Conservation (phyloP, 2,797 vertebrate genomes). For the Eutrigla gurnardus region DNA sequence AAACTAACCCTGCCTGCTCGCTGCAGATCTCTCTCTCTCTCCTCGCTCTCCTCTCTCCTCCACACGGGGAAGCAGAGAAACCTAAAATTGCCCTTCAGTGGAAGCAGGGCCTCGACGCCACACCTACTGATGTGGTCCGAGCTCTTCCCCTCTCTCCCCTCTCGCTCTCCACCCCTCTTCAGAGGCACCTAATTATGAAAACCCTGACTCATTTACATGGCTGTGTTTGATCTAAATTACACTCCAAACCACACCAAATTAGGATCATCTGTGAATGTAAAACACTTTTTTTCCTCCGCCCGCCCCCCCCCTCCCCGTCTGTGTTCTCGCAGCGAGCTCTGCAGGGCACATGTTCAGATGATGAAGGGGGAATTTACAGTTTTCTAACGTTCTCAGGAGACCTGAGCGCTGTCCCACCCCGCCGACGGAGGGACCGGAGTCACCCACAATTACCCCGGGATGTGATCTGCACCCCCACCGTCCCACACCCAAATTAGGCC, state of each 20-base stretch:
- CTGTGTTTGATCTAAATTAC: constrained; percentile 99
- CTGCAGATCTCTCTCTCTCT: constrained; percentile 19
- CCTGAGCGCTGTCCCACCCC: constrained; percentile 72
- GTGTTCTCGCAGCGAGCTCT: constrained; percentile 90
- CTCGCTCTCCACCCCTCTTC: constrained; percentile 74
- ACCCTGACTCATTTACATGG: constrained; percentile 99
- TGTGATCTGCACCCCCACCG: constrained; percentile 76
- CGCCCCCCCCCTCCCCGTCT: constrained; percentile 65
- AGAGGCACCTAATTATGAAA: constrained; percentile 99
- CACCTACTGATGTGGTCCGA: constrained; percentile 96
- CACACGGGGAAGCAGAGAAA: background rate
- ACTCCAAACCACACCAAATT: constrained; percentile 99
- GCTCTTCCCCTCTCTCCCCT: constrained; percentile 83
- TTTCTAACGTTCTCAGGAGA: constrained; percentile 87
- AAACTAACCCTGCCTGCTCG: constrained; percentile 57
- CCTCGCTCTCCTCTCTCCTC: background rate
- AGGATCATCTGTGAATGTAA: constrained; percentile 98
- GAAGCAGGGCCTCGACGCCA: constrained; percentile 76
- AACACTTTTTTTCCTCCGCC: constrained; percentile 84
- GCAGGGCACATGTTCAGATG: constrained; percentile 96
- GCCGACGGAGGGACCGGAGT: constrained; percentile 86
- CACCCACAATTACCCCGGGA: constrained; percentile 90
- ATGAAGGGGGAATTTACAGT: constrained; percentile 92
- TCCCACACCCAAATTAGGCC: constrained; percentile 71
- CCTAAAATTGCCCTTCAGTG: constrained; percentile 41